These are phyloP conservation scores for Elaphurus davidianus DNA, from an alignment of 2,113 vertebrate genomes.

Conservation along the genomic window DNA sequence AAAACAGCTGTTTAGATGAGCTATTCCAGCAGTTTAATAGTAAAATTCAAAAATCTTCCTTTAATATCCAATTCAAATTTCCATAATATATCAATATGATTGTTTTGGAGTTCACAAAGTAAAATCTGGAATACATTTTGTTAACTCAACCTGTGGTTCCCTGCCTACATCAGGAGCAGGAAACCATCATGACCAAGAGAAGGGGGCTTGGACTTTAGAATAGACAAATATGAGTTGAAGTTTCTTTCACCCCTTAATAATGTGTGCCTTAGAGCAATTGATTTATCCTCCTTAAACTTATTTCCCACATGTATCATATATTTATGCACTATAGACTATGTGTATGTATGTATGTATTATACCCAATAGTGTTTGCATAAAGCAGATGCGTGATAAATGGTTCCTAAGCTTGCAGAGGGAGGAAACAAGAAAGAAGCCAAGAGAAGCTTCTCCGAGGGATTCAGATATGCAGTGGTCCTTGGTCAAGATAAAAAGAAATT, in stretches of 20 bases:
- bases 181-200: not conserved
- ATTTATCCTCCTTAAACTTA: not conserved
- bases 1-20: not conserved
- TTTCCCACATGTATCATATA: not conserved
- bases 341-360: not conserved
- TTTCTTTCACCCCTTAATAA: not conserved
- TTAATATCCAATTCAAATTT: not conserved
- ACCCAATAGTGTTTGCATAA: not conserved
- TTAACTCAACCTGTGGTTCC: not conserved
- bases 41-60: not conserved
- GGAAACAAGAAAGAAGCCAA: not conserved
- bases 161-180: not conserved
- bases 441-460: not conserved
- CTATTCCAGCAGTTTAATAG: not conserved
- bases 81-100: not conserved
- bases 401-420: not conserved
- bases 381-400: not conserved
- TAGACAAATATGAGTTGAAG: not conserved
- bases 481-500: not conserved
- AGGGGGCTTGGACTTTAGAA: rapidly evolving
- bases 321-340: not conserved
- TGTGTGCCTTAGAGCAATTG: not conserved
- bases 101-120: not conserved
- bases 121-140: not conserved
- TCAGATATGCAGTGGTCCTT: not conserved